Evolutionary conservation across 2,888 invertebrate species (phyloP).

Genomic region (Thereva unica): DNA sequence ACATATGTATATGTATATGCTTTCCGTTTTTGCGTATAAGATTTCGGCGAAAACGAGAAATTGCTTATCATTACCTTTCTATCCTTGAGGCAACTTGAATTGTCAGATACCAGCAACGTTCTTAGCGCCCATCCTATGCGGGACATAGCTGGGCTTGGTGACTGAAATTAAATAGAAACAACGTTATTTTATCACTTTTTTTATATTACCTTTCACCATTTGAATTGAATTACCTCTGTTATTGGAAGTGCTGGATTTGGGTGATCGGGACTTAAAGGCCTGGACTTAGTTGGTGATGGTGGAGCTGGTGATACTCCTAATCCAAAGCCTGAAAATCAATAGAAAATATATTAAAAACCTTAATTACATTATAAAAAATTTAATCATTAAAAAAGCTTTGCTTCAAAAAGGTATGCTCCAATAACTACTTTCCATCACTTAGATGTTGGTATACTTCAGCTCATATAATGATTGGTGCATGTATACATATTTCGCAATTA

Average conservation of each 20-base stretch:
- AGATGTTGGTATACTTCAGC: no score
- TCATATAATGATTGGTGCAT: no score
- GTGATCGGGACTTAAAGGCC: constrained; percentile 66
- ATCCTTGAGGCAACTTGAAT: constrained; percentile 67
- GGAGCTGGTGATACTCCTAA: constrained; percentile 59
- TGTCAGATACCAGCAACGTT: constrained; percentile 67
- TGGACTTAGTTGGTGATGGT: constrained; percentile 60
- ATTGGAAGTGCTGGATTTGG: constrained; percentile 71
- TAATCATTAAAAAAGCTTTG: constrained; percentile 9
- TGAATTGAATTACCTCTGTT: constrained; percentile 60
- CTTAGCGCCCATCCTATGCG: constrained; percentile 73
- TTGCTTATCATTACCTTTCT: constrained; percentile 60
- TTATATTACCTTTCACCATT: background rate
- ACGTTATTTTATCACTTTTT: background rate
- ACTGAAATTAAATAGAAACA: constrained; percentile 51
- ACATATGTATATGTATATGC: background rate
- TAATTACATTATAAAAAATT: constrained; percentile 28
- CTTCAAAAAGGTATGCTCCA: no score
- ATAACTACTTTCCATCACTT: no score
- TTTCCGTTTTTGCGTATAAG: background rate
- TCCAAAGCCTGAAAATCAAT: constrained; percentile 60
- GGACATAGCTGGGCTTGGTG: constrained; percentile 68
- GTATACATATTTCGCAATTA: no score
- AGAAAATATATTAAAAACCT: constrained; percentile 29
- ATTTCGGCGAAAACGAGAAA: background rate